A percentile compares a stretch with the other conserved stretches of the same genome.
Evolutionary conservation across 2,797 vertebrate genomes (phyloP).

Genomic region (Crax fasciolata): DNA sequence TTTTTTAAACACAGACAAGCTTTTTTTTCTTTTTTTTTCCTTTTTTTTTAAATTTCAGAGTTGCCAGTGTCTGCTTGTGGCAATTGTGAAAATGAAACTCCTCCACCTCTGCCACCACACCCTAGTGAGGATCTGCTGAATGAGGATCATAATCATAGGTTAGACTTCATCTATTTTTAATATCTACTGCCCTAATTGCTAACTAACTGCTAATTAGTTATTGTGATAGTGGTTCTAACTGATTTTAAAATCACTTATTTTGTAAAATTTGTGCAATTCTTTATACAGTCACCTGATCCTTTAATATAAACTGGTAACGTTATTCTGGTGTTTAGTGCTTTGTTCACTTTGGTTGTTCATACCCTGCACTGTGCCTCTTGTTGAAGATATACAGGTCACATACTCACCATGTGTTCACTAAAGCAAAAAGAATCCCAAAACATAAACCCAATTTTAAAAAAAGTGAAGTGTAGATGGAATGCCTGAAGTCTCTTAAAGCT

Average conservation of each 20-base stretch:
- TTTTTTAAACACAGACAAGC: background rate
- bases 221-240: background rate
- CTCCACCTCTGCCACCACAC: conserved; percentile 82
- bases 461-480: background rate
- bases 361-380: background rate
- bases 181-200: background rate
- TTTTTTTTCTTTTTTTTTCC: conserved; percentile 49
- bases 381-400: background rate
- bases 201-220: background rate
- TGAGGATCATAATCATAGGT: conserved; percentile 83
- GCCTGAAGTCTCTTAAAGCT: background rate
- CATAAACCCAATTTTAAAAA: background rate
- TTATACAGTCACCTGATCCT: background rate
- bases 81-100: conserved; percentile 83
- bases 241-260: background rate
- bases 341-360: background rate
- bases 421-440: background rate
- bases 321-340: background rate
- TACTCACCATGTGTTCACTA: background rate
- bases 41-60: conserved; percentile 66
- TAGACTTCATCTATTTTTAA: conserved; percentile 19
- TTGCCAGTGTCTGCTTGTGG: conserved; percentile 42
- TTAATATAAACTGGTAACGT: background rate
- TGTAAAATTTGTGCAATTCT: background rate
- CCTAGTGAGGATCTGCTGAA: conserved; percentile 80